A percentile compares a stretch with the other conserved stretches of the same genome.
Evolutionary conservation across 2,888 invertebrate genomes (phyloP).

Genomic region (Plagiodera versicolora): DNA sequence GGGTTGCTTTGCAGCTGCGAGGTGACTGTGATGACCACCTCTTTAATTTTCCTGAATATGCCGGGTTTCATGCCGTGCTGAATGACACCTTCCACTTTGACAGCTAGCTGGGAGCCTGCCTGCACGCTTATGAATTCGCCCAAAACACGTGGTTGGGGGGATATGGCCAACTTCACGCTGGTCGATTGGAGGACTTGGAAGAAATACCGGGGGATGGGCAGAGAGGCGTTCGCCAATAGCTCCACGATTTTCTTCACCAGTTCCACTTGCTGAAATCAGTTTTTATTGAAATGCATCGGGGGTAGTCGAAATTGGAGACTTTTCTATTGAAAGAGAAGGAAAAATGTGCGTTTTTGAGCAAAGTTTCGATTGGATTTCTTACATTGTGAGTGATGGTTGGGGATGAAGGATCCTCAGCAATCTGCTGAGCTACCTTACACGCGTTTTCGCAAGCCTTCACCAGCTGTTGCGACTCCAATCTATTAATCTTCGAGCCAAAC

Average conservation of each 20-base stretch:
- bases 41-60: conserved; percentile 70
- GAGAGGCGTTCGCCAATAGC: conserved; percentile 63
- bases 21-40: conserved; percentile 71
- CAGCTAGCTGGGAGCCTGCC: conserved; percentile 81
- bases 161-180: conserved; percentile 77
- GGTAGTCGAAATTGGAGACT: too few relatives aligned
- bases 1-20: conserved; percentile 61
- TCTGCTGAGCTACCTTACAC: conserved; percentile 48
- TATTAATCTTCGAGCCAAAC: conserved; percentile 51
- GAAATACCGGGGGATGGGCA: conserved; percentile 75
- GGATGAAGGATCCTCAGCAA: conserved; percentile 46
- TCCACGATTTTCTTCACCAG: conserved; percentile 64
- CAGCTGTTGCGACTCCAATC: conserved; percentile 55
- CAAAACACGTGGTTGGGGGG: conserved; percentile 75
- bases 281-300: too few relatives aligned
- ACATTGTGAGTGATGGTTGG: conserved; percentile 57
- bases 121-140: conserved; percentile 85
- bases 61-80: conserved; percentile 71
- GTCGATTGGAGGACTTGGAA: conserved; percentile 86
- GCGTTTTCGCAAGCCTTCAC: conserved; percentile 55
- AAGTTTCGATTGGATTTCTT: too few relatives aligned
- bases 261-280: conserved; percentile 58
- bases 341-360: too few relatives aligned
- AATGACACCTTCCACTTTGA: conserved; percentile 93
- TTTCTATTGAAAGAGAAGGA: too few relatives aligned